phyloP scores from a whole-genome alignment of 2,113 vertebrate genomes.

The Alligator sinensis region DNA sequence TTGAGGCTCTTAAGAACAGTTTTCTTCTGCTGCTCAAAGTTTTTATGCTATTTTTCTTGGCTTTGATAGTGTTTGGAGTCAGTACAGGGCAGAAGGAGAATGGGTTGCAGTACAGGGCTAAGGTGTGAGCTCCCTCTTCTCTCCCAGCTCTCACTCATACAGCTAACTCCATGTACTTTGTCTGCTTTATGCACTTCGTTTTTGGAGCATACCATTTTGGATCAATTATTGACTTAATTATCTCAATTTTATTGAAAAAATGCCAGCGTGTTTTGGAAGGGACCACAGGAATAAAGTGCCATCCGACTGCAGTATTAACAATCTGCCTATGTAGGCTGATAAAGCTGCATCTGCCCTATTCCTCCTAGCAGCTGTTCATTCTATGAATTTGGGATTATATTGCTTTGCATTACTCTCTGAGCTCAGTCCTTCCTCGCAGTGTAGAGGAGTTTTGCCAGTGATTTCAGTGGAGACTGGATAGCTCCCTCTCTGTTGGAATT shows the following conservation, averaged over 20 bases:
- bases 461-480: background rate
- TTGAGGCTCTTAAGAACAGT: background rate
- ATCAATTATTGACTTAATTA: background rate
- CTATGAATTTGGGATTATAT: background rate
- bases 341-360: background rate
- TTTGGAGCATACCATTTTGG: background rate
- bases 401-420: background rate
- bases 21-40: background rate
- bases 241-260: background rate
- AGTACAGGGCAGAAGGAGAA: background rate
- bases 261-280: background rate
- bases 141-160: background rate
- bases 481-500: background rate
- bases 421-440: background rate
- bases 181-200: background rate
- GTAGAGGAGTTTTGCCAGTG: background rate
- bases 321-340: background rate
- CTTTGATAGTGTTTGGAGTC: background rate
- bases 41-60: background rate
- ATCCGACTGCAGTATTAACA: background rate
- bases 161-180: background rate
- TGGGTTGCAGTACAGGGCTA: background rate
- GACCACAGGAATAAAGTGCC: background rate
- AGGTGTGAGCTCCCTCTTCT: background rate
- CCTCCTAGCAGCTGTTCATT: background rate